Evolutionary conservation across 2,797 vertebrate species (phyloP), one percentile per base, ranked within the genome.

Genomic region (Euphonia xanthogaster): DNA sequence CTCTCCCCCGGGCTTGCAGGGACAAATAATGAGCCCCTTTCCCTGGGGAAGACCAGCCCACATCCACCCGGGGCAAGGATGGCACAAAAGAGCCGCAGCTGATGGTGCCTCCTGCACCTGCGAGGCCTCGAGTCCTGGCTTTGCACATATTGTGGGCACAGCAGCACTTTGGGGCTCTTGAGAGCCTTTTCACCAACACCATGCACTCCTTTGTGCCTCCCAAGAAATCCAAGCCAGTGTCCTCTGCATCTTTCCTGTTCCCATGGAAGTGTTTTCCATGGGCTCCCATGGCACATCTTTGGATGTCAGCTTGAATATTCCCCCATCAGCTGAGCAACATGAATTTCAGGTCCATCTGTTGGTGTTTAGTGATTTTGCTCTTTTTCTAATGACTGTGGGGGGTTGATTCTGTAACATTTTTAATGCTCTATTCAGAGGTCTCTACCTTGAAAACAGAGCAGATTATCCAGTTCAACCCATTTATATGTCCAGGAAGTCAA

Each of bases 381-480:
- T 80, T 51, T 25, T 60, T 63, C 21, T 37, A 22, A 33, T 25
- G n/a, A 28, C 33, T 31, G 6, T 21, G 30, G n/a, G 58, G 40
- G 28, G 27, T 6, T 35, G 44, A 24, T 22, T 58, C 40, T 23
- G 5, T 28, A 78, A 47, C 0, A 3, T 57, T 48, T 94, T 75
- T 22, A 62, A 51, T 0, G 1, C 0, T 0, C 30, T 63, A 1
- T 33, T 72, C 6, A 9, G 70, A 54, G 31, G 11, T 42, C 9
- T 84, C 62, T 62, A 3, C 11, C 35, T 58, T 19, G 18, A 74
- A 82, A 86, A 63, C 28, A 80, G 31, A 85, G 61, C 20, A 42
- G 27, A 51, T 84, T 13, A 48, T 78, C 27, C 45, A 60, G 53
- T 28, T 88, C 31, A 61, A 31, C 7, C 40, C 42, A 16, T 40